phyloP scores from a whole-genome alignment of 2,888 invertebrate genomes.

The Amaurobius ferox region DNA sequence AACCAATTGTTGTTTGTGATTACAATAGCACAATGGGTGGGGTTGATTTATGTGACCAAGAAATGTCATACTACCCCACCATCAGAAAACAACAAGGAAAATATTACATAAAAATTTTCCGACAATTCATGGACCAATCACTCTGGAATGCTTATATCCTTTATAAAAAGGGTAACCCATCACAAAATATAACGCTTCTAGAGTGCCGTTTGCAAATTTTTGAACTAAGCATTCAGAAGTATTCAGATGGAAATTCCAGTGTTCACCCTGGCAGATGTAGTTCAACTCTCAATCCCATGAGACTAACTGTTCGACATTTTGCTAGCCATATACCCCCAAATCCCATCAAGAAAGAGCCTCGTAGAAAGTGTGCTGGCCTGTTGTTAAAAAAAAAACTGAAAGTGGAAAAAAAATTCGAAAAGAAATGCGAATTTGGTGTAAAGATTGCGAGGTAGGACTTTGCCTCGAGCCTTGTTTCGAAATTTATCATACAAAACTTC shows the following conservation, averaged over 20 bases:
- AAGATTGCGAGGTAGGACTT: neutral
- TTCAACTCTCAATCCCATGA: no score
- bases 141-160: conserved; percentile 26
- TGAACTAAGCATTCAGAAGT: conserved; percentile 21
- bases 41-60: conserved; percentile 23
- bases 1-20: conserved; percentile 35
- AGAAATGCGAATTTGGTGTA: conserved; percentile 15
- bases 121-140: neutral
- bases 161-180: conserved; percentile 6
- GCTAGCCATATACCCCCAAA: conserved; percentile 11
- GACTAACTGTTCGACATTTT: conserved; percentile 30
- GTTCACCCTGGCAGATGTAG: neutral
- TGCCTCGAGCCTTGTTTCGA: conserved; percentile 21
- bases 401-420: conserved; percentile 12
- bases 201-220: conserved; percentile 24
- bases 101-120: neutral
- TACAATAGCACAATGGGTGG: conserved; percentile 28
- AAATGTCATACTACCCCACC: conserved; percentile 16
- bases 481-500: no score
- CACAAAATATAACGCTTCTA: conserved; percentile 10
- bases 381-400: neutral
- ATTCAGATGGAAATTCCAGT: conserved; percentile 15
- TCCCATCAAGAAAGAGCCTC: neutral
- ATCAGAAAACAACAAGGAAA: conserved; percentile 17
- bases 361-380: conserved; percentile 29